A percentile compares a stretch with the other conserved stretches of the same genome.
Evolutionary conservation across 37 sponge, comb jelly and placozoan species (phyloP).

Genomic region (Hexactinellida sp.): DNA sequence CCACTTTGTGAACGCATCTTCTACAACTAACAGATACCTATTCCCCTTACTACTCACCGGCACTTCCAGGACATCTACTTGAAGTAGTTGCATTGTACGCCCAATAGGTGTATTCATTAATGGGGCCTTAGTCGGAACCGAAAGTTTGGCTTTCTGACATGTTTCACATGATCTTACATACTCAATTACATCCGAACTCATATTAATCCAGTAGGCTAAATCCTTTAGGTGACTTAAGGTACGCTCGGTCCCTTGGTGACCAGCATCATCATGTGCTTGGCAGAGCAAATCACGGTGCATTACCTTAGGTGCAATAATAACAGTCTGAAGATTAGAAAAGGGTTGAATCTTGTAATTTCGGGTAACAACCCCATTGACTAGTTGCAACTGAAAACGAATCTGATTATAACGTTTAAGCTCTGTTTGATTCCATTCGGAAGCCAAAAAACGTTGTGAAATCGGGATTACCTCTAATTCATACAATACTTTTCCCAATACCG

Average conservation of each 20-base stretch:
- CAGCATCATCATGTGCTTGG: conserved; percentile 16
- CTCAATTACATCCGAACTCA: background rate
- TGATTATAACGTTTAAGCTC: conserved; percentile 31
- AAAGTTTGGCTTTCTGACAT: background rate
- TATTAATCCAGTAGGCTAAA: conserved; percentile 16
- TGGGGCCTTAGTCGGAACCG: background rate
- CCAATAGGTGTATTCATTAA: conserved; percentile 15
- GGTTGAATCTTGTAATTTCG: conserved; percentile 22
- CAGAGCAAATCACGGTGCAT: background rate
- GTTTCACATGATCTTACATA: background rate
- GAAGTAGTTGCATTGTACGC: conserved; percentile 28
- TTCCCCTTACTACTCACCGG: conserved; percentile 29
- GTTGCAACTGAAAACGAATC: conserved; percentile 25
- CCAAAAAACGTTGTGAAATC: background rate
- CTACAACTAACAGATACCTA: conserved; percentile 30
- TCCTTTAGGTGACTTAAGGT: background rate
- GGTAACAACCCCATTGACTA: conserved; percentile 28
- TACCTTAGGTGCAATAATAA: background rate
- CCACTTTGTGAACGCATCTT: conserved; percentile 44
- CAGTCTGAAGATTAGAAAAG: background rate
- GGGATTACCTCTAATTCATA: background rate
- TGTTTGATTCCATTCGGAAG: conserved; percentile 18
- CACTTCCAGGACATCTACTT: conserved; percentile 36
- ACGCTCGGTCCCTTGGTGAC: conserved; percentile 18
- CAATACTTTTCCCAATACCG: background rate